These are phyloP conservation scores for Odontamblyopus rebecca DNA, from an alignment of 2,797 vertebrate genomes.

Conservation along the genomic window DNA sequence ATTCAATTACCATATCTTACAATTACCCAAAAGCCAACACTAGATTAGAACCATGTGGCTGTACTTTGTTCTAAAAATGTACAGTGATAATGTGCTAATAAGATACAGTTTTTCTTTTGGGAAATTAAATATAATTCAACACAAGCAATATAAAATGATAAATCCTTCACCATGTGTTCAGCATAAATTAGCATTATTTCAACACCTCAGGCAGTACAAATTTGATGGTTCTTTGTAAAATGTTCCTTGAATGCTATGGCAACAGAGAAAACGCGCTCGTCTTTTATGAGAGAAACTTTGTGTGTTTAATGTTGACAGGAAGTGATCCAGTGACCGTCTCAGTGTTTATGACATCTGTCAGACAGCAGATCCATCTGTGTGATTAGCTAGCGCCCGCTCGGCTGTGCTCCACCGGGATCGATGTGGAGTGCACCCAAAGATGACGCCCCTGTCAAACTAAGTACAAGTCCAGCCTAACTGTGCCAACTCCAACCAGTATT, in stretches of 20 bases:
- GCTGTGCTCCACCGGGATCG: conserved; percentile 36
- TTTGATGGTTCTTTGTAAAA: not conserved
- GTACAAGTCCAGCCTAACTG: conserved; percentile 13
- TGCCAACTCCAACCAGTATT: not conserved
- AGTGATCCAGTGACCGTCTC: conserved; percentile 46
- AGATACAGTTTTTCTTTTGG: not conserved
- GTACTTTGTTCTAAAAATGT: not conserved
- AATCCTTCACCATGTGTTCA: not conserved
- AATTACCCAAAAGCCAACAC: not conserved
- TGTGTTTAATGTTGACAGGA: conserved; percentile 29
- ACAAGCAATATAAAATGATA: not conserved
- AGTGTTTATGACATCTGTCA: conserved; percentile 49
- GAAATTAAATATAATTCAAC: not conserved
- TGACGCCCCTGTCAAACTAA: not conserved
- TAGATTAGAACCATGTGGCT: not conserved
- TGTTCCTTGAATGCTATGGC: not conserved
- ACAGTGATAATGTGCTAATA: not conserved
- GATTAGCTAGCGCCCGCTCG: conserved; percentile 48
- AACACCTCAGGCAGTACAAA: not conserved
- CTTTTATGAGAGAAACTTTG: conserved; percentile 9
- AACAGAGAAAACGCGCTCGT: not conserved
- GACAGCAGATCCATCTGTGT: conserved; percentile 54
- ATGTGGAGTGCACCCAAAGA: conserved; percentile 31
- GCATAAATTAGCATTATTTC: not conserved
- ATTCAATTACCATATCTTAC: not conserved